phyloP scores from a whole-genome alignment of 2,888 invertebrate genomes.

The Dynastes hyllus region DNA sequence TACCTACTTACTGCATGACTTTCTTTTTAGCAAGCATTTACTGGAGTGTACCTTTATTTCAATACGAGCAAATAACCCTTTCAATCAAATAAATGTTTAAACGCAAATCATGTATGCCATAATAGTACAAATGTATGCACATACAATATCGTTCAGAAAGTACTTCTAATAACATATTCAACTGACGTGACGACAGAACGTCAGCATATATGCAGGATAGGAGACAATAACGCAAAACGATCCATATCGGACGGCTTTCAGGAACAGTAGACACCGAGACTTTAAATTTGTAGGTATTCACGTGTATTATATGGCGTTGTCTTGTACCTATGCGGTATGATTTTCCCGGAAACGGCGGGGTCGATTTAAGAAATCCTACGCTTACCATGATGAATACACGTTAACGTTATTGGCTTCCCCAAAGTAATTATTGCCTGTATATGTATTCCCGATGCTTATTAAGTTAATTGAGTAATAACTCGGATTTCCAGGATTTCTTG shows the following conservation, averaged over 20 bases:
- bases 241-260: not conserved
- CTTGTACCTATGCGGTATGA: not conserved
- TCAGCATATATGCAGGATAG: not conserved
- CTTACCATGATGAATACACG: not conserved
- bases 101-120: not conserved
- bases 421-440: constrained; percentile 1
- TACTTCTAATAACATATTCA: constrained; percentile 27
- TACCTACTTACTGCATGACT: not conserved
- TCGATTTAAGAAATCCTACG: not conserved
- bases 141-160: constrained; percentile 3
- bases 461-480: constrained; percentile 8
- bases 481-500: not conserved
- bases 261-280: not conserved
- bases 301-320: no score
- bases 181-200: constrained; percentile 7
- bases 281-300: not conserved
- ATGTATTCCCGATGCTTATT: not conserved
- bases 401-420: not conserved
- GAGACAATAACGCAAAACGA: constrained; percentile 2
- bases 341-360: not conserved
- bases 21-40: not conserved
- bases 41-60: not conserved
- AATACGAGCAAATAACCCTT: not conserved
- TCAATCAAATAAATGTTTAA: constrained; percentile 1
- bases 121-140: not conserved